Percentiles rank a stretch among this genome's conserved stretches.
Evolutionary conservation across 2,113 vertebrate genomes (phyloP).

Genomic region (Mormyrus lacerda): DNA sequence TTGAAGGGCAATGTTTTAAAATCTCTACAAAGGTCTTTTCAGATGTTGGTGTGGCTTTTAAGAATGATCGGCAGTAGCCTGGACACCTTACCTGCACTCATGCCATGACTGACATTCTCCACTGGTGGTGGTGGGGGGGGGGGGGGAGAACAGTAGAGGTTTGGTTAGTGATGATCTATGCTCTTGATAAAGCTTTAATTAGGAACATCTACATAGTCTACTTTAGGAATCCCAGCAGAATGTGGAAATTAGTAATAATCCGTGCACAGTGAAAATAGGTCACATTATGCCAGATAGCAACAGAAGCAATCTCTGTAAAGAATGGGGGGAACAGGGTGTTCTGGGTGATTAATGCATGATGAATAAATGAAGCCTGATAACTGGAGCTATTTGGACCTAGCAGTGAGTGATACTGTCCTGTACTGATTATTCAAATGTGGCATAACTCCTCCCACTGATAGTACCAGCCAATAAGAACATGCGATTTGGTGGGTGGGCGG

Average conservation of each 20-base stretch:
- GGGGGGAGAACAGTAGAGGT: neutral
- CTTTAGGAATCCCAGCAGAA: neutral
- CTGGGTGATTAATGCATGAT: neutral
- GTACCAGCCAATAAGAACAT: neutral
- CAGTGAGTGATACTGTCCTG: neutral
- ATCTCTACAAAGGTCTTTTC: neutral
- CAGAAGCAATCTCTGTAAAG: neutral
- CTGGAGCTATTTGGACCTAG: neutral
- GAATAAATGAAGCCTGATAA: neutral
- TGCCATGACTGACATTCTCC: conserved; percentile 62
- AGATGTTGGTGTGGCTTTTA: neutral
- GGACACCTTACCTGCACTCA: conserved; percentile 58
- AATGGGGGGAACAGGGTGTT: neutral
- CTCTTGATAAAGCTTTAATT: conserved; percentile 21
- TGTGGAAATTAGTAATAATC: neutral
- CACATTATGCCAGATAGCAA: neutral
- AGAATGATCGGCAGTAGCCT: neutral
- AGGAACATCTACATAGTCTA: neutral
- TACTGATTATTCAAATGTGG: neutral
- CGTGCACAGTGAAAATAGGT: neutral
- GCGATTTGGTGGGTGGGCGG: neutral
- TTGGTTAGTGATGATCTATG: neutral
- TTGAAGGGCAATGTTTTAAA: neutral
- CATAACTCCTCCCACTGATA: neutral
- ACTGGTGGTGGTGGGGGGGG: conserved; percentile 42